Evolutionary conservation across 2,113 vertebrate species (phyloP), one percentile per base, ranked within the genome.

Genomic region (Garra rufa): DNA sequence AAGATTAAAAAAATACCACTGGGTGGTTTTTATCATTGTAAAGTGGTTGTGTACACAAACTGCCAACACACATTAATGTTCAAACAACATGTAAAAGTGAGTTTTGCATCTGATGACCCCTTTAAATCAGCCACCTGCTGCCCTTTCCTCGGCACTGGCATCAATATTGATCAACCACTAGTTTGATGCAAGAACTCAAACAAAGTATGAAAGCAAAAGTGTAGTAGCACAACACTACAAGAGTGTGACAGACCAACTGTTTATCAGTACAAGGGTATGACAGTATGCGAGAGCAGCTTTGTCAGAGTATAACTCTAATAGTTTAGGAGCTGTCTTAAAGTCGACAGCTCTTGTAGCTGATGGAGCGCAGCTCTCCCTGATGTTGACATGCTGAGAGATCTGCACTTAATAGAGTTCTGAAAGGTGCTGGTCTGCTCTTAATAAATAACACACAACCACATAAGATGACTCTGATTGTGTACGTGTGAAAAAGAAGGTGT

Each of bases 351-450:
- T 65, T 67, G 61, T 80, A 44, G 10, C 43, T 48, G 78, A 80
- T 30, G 59, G 24, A 80, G 46, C 77, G 2, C 41, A 26, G 43
- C 77, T 67, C 77, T 80, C n/a, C 15, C 4, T 44, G 77, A 80
- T 80, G 78, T 34, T 67, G 78, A 34, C 78, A 67, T 67, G 88
- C 89, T 15, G 3, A 88, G 67, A 81, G 90, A 69, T 88, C 77
- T 65, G 77, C 59, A 48, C 77, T 80, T 65, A 65, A 65, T 75
- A 46, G 24, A 67, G 13, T 65, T 80, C 77, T 46, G 77, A 61
- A 80, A 67, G 43, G 43, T 80, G 59, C 59, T 34, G 59, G 5
- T 67, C 41, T 67, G 17, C 59, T 21, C 59, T 80, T 48, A 30
- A 80, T 48, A 80, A 80, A 80, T 80, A 67, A 67, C 78, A 48